phyloP scores from a whole-genome alignment of 2,797 vertebrate species.

The Toxotes lorentzi region DNA sequence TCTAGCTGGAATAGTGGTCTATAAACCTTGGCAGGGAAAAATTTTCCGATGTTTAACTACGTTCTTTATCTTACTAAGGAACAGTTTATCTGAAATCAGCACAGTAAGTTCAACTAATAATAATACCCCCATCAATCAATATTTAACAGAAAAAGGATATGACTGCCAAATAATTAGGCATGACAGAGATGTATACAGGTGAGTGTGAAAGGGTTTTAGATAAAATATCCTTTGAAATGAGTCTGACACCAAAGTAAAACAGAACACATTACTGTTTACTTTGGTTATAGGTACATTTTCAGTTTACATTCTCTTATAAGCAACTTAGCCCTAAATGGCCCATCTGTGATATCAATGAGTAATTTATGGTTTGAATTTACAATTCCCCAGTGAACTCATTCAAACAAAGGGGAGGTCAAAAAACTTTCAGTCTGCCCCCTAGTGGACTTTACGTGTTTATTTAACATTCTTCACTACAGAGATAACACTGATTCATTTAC shows the following conservation, averaged over 20 bases:
- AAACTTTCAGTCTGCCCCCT: not conserved
- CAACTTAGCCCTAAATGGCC: not conserved
- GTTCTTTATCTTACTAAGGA: not conserved
- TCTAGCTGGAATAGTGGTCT: too few relatives aligned
- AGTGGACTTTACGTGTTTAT: not conserved
- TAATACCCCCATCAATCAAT: constrained; percentile 18
- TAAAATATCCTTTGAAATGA: not conserved
- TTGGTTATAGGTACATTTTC: not conserved
- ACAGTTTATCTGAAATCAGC: constrained; percentile 5
- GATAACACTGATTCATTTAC: constrained; percentile 72
- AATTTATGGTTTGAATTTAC: not conserved
- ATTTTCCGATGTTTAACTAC: not conserved
- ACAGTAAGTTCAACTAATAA: not conserved
- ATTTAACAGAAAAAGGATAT: constrained; percentile 12
- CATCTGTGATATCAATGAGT: not conserved
- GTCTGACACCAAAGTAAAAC: not conserved
- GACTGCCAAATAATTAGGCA: not conserved
- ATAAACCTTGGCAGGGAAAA: constrained; percentile 2
- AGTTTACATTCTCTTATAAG: not conserved
- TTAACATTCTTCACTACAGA: not conserved
- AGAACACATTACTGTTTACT: too few relatives aligned
- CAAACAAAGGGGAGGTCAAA: not conserved
- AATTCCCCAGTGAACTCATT: not conserved
- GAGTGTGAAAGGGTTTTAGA: not conserved
- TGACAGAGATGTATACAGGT: not conserved